A percentile compares a stretch with the other conserved stretches of the same genome.
Evolutionary conservation across 2,888 invertebrate species (phyloP).

Genomic region (Acheta domesticus): DNA sequence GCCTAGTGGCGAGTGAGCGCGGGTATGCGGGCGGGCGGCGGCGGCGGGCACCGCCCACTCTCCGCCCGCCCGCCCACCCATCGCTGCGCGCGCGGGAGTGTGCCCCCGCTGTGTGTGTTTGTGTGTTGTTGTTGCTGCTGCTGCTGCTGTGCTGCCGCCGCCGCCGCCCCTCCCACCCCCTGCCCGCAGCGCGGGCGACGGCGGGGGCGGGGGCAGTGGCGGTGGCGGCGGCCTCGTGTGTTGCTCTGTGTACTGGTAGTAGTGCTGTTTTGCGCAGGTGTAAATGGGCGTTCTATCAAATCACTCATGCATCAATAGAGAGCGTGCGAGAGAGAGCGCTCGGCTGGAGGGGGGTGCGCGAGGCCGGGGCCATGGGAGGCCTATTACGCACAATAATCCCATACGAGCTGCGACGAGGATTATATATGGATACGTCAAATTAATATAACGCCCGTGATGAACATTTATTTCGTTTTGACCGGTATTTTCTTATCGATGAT

Average conservation of each 20-base stretch:
- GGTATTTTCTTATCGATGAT: not conserved
- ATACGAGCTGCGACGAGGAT: not conserved
- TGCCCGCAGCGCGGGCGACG: not conserved
- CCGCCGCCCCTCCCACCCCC: not conserved
- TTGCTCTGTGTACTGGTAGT: constrained; percentile 5
- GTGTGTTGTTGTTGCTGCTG: not conserved
- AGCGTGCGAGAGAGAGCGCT: not conserved
- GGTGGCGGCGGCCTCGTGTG: not conserved
- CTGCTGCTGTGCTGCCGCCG: too few species aligned
- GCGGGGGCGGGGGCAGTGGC: not conserved
- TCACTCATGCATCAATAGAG: constrained; percentile 18
- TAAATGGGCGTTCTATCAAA: constrained; percentile 18
- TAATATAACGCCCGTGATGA: constrained; percentile 8
- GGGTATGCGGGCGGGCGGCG: not conserved
- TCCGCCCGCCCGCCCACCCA: not conserved
- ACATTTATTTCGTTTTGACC: not conserved
- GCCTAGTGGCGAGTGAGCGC: too few species aligned
- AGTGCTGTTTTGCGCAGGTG: constrained; percentile 18
- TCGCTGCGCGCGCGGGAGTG: not conserved
- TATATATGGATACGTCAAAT: constrained; percentile 18
- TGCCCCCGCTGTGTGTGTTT: not conserved
- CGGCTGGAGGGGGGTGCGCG: not conserved
- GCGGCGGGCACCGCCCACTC: not conserved
- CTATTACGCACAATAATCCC: constrained; percentile 18
- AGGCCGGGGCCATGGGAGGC: not conserved